Evolutionary conservation across 1,140 invertebrate genomes (phyloP).

Genomic region (Cydia splendana): DNA sequence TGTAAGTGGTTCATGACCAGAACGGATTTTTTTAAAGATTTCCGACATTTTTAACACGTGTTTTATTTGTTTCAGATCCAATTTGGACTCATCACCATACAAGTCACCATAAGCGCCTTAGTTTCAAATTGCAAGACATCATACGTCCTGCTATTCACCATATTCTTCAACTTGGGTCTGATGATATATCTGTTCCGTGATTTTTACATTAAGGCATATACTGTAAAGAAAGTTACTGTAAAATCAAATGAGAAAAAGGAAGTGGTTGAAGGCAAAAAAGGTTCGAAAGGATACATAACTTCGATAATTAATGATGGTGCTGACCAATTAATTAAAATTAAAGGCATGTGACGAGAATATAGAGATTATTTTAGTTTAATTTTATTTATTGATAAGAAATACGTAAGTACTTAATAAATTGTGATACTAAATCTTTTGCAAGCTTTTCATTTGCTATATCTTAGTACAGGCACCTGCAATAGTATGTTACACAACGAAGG

Average conservation of each 20-base stretch:
- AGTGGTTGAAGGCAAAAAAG: not conserved
- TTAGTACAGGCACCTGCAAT: no score
- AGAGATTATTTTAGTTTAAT: not conserved
- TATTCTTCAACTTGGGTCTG: conserved; percentile 44
- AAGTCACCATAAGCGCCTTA: conserved; percentile 37
- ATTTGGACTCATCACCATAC: conserved; percentile 46
- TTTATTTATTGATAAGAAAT: not conserved
- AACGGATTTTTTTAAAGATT: no score
- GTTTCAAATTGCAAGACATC: conserved; percentile 49
- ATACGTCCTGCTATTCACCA: conserved; percentile 38
- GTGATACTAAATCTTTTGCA: not conserved
- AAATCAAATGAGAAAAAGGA: conserved; percentile 33
- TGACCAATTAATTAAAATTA: not conserved
- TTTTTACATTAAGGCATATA: conserved; percentile 51
- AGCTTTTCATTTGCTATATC: not conserved
- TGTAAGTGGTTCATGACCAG: no score
- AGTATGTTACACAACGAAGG: no score
- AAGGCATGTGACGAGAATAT: not conserved
- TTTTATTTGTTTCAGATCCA: conserved; percentile 47
- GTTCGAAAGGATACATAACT: not conserved
- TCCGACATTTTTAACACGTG: not conserved
- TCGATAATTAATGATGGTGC: not conserved
- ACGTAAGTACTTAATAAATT: not conserved
- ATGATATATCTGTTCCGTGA: conserved; percentile 53
- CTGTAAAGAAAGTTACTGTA: no score